Percentiles rank a stretch among this genome's conserved stretches.
Conservation (phyloP, 2,113 vertebrate species). For the Pterocles orientalis region DNA sequence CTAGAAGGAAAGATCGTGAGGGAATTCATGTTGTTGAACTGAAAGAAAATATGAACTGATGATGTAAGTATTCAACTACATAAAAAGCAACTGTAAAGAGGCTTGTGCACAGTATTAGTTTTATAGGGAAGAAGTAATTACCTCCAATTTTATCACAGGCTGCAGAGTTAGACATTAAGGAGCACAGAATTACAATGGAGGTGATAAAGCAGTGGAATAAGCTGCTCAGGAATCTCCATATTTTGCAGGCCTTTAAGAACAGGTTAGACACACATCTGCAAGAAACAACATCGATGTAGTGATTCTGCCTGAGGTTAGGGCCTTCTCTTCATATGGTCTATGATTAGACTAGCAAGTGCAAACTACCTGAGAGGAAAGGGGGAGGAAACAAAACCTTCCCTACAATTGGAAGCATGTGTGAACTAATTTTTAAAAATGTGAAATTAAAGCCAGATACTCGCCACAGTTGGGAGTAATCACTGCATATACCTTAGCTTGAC, state of each 20-base stretch:
- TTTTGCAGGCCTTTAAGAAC: not conserved
- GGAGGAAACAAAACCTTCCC: constrained; percentile 7
- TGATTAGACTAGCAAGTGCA: constrained; percentile 41
- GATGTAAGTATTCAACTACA: not conserved
- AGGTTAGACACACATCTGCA: constrained; percentile 5
- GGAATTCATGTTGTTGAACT: not conserved
- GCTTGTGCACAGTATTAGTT: not conserved
- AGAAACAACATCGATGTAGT: not conserved
- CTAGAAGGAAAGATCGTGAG: not conserved
- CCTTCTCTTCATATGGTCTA: not conserved
- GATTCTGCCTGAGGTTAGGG: constrained; percentile 18
- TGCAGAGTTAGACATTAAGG: not conserved
- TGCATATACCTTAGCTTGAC: not conserved
- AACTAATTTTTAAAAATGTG: not conserved
- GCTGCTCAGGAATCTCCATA: not conserved
- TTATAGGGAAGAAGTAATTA: not conserved
- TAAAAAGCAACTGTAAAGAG: not conserved
- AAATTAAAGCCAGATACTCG: constrained; percentile 45
- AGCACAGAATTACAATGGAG: not conserved
- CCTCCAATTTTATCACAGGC: not conserved
- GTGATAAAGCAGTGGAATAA: not conserved
- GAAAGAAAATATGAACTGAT: not conserved
- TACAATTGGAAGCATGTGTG: constrained; percentile 65
- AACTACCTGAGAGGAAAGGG: not conserved
- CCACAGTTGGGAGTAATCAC: not conserved